Evolutionary conservation across 1,140 invertebrate genomes (phyloP).

Genomic region (Pseudomyrmex dendroicus): DNA sequence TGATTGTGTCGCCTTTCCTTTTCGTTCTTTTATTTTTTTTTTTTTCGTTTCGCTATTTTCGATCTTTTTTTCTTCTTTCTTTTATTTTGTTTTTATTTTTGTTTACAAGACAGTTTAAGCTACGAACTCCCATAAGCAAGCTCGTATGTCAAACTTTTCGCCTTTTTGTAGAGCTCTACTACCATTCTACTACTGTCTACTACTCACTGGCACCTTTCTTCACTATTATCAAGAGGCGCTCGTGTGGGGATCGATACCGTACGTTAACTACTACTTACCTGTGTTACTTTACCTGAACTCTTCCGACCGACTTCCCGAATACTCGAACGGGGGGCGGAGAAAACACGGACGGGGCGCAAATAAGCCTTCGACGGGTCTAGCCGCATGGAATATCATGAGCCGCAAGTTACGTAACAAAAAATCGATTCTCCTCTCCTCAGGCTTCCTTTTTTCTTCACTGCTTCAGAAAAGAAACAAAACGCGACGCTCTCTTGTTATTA

Average conservation of each 20-base stretch:
- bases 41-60: conserved; percentile 7
- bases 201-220: conserved; percentile 77
- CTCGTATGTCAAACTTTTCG: conserved; percentile 65
- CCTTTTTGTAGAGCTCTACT: conserved; percentile 71
- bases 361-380: conserved; percentile 60
- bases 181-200: conserved; percentile 69
- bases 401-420: conserved; percentile 67
- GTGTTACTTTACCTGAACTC: conserved; percentile 61
- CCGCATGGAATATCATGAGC: conserved; percentile 60
- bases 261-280: conserved; percentile 53
- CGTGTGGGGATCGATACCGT: conserved; percentile 68
- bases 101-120: neutral
- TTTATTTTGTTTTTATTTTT: conserved; percentile 26
- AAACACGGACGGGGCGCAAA: conserved; percentile 57
- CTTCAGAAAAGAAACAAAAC: conserved; percentile 33
- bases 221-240: conserved; percentile 74
- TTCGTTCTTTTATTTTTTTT: conserved; percentile 17
- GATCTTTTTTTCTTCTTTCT: conserved; percentile 11
- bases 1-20: conserved; percentile 35
- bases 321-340: conserved; percentile 42
- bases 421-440: conserved; percentile 67
- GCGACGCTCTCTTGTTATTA: conserved; percentile 40
- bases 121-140: conserved; percentile 48
- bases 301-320: conserved; percentile 52
- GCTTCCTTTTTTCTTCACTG: conserved; percentile 66